Evolutionary conservation across 2,113 vertebrate genomes (phyloP).

Genomic region (Epinephelus cyanopodus): DNA sequence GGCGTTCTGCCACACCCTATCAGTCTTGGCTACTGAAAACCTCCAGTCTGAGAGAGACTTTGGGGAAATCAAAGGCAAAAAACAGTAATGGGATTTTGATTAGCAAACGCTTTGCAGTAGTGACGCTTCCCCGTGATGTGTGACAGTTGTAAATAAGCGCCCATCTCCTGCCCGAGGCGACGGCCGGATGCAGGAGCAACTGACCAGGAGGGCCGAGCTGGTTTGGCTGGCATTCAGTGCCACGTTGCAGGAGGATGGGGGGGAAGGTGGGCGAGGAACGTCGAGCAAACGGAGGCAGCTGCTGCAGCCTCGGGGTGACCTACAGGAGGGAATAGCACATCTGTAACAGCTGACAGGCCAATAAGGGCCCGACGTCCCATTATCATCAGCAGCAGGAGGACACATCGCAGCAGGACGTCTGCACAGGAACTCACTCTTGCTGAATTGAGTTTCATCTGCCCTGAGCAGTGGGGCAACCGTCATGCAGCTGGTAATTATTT

Average conservation of each 20-base stretch:
- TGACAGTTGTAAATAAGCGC: conserved; percentile 48
- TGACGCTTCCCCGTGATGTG: neutral
- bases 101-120: conserved; percentile 51
- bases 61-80: conserved; percentile 64
- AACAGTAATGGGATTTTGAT: conserved; percentile 64
- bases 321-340: conserved; percentile 69
- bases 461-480: conserved; percentile 28
- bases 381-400: conserved; percentile 64
- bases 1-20: conserved; percentile 77
- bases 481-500: conserved; percentile 36
- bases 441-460: conserved; percentile 32
- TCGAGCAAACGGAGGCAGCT: conserved; percentile 51
- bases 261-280: neutral
- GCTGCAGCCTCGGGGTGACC: conserved; percentile 72
- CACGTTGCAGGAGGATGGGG: neutral
- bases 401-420: conserved; percentile 23
- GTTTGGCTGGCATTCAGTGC: conserved; percentile 27
- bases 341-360: conserved; percentile 76
- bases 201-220: conserved; percentile 13
- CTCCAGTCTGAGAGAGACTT: conserved; percentile 70
- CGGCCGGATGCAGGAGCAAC: neutral
- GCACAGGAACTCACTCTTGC: conserved; percentile 36
- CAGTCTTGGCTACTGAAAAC: conserved; percentile 76
- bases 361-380: conserved; percentile 65
- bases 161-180: conserved; percentile 1